Base-by-base conservation (phyloP, 2,113 vertebrate species). In the Verasper variegatus region DNA sequence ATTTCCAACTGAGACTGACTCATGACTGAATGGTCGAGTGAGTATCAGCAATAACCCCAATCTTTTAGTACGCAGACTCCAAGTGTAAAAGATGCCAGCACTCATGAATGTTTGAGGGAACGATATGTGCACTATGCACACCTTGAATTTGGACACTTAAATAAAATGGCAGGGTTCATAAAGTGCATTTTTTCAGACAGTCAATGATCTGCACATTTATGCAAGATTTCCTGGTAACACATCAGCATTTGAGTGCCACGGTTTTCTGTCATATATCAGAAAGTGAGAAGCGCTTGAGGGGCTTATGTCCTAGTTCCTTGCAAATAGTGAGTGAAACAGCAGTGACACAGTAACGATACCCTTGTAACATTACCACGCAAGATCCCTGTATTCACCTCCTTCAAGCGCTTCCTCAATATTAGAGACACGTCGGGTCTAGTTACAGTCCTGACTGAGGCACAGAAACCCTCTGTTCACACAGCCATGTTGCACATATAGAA, bases 401-500 rank as follows among this genome's bases (percentile, higher is more conserved):
- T 26, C 55, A 20, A 35, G 20, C n/a, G 37, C 3, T 15, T 45
- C 40, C n/a, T 64, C 17, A 24, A 11, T 15, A 14, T 15, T 7
- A 14, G 42, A 13, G 35, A 47, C 63, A 51, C 5, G 18, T 27
- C 23, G n/a, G 45, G 62, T 49, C 15, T 9, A 4, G 62, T 49
- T 49, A 15, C 24, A 11, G 21, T 65, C 42, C 10, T 10, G 11
- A 26, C 62, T 8, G 14, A 52, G 14, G 40, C 42, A 45, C 37
- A 37, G n/a, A 59, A 17, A 54, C 10, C 18, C 56, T 23, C 24
- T 17, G 47, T 35, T 74, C 54, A 75, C 15, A 60, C 12, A 24
- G n/a, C 6, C 51, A 12, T 42, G 62, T 47, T 68, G 71, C 26
- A 51, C 71, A 57, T 47, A 52, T 55, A 20, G 74, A 81, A 67